Evolutionary conservation across 1,140 invertebrate species (phyloP), one percentile per base, ranked within the genome.

Genomic region (Euura lappo): DNA sequence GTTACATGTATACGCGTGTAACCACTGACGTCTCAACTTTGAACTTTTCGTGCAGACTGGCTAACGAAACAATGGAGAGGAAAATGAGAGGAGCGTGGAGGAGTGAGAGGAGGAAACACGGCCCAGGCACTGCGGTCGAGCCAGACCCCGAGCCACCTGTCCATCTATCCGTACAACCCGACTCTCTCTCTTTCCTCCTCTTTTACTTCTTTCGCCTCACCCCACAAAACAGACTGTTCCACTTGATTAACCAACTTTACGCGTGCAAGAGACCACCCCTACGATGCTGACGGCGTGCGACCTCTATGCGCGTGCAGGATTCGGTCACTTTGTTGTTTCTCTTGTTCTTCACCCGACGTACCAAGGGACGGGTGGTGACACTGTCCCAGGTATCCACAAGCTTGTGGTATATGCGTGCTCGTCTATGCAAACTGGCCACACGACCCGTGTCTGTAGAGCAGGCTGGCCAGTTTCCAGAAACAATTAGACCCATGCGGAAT

Each of bases 181-280:
- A 45, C 47, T 8, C 28, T 69, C 28, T 44, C 8, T 69, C 44
- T 44, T 8, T 69, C n/a, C 46, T 28, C 44, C 3, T 45, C n/a
- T 45, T 28, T 70, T 70, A 42, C 69, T 28, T 44, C 8, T 43
- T 43, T 28, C 67, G 71, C 74, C 71, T 70, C 75, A 76, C 70
- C 60, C 77, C 79, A 74, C 76, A 75, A 77, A 75, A 82, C 51
- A 79, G 80, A 83, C 81, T 84, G 84, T 84, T 85, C 83, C 84
- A 80, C 78, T 85, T 86, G 84, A 86, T 86, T 85, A 85, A 85
- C 81, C 81, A 75, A 80, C 79, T 83, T 86, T 84, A 84, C 82
- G 79, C 81, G 81, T 80, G 80, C 80, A 80, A 81, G 80, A 77
- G 76, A 79, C 78, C 76, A 80, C 70, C 66, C 76, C 77, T 77